phyloP scores from a whole-genome alignment of 2,113 vertebrate genomes.

The Corythoichthys haematopterus region DNA sequence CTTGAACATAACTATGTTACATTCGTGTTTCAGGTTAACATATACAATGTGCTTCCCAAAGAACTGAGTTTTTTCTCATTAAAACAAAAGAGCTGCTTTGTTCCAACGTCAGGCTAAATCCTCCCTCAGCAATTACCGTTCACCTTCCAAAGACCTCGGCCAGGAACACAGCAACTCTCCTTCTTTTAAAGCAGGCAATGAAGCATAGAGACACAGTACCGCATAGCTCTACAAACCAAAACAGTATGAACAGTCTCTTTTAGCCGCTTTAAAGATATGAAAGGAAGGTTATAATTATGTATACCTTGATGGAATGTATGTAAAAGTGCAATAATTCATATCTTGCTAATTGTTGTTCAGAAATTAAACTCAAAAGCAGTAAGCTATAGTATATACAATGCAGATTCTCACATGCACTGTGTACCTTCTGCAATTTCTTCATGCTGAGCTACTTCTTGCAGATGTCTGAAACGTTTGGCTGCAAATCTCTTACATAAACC shows the following conservation, averaged over 20 bases:
- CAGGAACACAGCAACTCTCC: constrained; percentile 53
- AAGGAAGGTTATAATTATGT: neutral
- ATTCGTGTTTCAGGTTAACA: constrained; percentile 32
- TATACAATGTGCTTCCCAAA: constrained; percentile 20
- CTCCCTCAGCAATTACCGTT: constrained; percentile 67
- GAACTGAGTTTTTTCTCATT: constrained; percentile 43
- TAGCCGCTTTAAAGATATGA: constrained; percentile 5
- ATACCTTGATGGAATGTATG: neutral
- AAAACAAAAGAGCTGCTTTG: constrained; percentile 65
- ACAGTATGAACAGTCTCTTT: constrained; percentile 23
- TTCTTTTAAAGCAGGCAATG: constrained; percentile 55
- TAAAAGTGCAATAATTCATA: neutral
- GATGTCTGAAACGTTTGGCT: neutral
- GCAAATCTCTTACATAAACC: neutral
- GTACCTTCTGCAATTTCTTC: neutral
- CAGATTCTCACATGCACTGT: neutral
- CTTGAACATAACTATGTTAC: constrained; percentile 9
- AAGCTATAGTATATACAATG: neutral
- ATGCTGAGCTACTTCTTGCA: neutral
- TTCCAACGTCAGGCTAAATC: constrained; percentile 59
- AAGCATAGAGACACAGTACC: constrained; percentile 55
- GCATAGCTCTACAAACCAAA: constrained; percentile 20
- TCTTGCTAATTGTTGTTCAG: neutral
- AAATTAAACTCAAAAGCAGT: neutral
- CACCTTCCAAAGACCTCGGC: constrained; percentile 67